Percentiles rank a stretch among this genome's conserved stretches.
Conservation (phyloP, 2,113 vertebrate genomes). For the Cariama cristata region DNA sequence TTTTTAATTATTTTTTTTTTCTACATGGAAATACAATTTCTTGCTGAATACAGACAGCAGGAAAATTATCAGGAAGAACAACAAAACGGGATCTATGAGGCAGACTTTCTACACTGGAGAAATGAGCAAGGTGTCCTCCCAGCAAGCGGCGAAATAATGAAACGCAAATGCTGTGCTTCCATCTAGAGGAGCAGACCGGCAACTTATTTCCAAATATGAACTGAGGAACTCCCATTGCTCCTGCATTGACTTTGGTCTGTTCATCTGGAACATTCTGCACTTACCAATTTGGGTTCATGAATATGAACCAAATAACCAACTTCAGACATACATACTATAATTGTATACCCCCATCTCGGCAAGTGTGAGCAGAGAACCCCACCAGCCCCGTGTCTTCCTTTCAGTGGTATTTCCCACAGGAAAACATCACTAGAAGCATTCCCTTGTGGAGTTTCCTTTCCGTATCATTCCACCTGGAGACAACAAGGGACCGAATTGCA, state of each 20-base stretch:
- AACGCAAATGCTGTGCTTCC: slow-evolving; percentile 51
- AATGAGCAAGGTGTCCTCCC: not conserved
- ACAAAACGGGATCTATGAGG: accelerated
- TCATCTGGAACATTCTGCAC: not conserved
- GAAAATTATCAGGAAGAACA: not conserved
- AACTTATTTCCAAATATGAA: not conserved
- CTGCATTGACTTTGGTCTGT: not conserved
- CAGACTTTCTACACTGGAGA: not conserved
- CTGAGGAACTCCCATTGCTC: not conserved
- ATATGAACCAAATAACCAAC: not conserved
- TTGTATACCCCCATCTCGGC: not conserved
- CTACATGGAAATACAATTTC: not conserved
- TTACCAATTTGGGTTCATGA: accelerated
- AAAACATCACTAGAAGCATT: not conserved
- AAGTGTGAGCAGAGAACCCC: not conserved
- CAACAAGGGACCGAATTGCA: not conserved
- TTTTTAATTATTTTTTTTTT: not conserved
- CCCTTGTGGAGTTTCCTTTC: not conserved
- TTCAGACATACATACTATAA: accelerated
- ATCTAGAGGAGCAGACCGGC: slow-evolving; percentile 47
- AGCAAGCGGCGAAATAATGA: not conserved
- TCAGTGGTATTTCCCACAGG: not conserved
- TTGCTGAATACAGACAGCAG: not conserved
- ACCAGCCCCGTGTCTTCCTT: accelerated
- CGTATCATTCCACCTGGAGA: not conserved